Evolutionary conservation across 2,888 invertebrate species (phyloP), one percentile per base, ranked within the genome.

Genomic region (Nephrotoma appendiculata): DNA sequence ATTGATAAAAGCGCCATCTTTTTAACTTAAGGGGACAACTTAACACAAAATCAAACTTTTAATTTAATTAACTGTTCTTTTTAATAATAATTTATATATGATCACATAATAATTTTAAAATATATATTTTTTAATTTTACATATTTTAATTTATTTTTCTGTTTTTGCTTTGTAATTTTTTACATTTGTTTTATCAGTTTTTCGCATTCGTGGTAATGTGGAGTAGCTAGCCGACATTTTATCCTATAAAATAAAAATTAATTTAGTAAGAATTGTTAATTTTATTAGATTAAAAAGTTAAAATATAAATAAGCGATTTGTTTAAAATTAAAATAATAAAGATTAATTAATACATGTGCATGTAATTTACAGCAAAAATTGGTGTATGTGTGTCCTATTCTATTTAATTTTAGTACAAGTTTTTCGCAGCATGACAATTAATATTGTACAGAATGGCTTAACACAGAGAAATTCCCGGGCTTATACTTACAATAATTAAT

Each of bases 191-290:
- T 91, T 91, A 41, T 92, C 92, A 86, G 90, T 88, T 88, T 90
- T 91, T 89, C 91, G 90, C 88, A 89, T 91, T 87, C 91, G 90
- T 85, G 92, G 92, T 89, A 92, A 89, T 86, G 92, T 92, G 87
- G 91, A 91, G 89, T 91, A 92, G 88, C 91, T 92, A 87, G 91
- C 89, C 87, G 91, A 91, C 89, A 92, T 91, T 89, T 91, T 91
- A 88, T 91, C 91, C 92, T 91, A 88, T 15, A 89, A 90, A 86
- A 87, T 87, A 88, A 84, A 84, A 84, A n/a, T 41, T 6, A n/a
- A 12, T 42, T 4, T 42, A 5, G 41, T 43, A 42, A 84, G 15
- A 43, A 84, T 7, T 84, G n/a, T 42, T 84, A 1, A 84, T 41
- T 86, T 86, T 88, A 86, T 86, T 86, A 15, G 44, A 44, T 44